phyloP scores from a whole-genome alignment of 37 sponge, comb jelly and placozoan genomes.

The Cliona cf. orientalis region DNA sequence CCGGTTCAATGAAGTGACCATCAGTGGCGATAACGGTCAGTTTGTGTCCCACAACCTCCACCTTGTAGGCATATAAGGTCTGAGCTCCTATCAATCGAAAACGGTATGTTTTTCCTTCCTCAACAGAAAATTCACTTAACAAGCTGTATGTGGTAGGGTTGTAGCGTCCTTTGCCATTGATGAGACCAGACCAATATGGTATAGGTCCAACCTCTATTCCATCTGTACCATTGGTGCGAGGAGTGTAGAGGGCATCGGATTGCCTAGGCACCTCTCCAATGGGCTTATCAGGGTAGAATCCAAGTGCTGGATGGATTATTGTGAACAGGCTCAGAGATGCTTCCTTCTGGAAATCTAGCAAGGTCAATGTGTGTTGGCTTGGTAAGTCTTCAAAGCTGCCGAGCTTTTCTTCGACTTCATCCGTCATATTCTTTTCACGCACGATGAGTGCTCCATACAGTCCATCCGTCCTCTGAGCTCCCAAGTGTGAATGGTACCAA shows the following conservation, averaged over 20 bases:
- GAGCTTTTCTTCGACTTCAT: too few species aligned
- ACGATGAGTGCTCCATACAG: conserved; percentile 80
- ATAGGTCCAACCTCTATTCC: conserved; percentile 63
- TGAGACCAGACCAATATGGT: conserved; percentile 78
- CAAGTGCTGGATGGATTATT: conserved; percentile 33
- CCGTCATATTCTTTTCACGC: conserved; percentile 50
- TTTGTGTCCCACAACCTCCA: conserved; percentile 71
- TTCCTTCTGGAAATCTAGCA: conserved; percentile 78
- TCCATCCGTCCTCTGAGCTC: conserved; percentile 80
- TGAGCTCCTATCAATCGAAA: conserved; percentile 89
- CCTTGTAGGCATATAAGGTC: conserved; percentile 64
- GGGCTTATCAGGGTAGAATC: conserved; percentile 16
- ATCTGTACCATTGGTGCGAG: conserved; percentile 46
- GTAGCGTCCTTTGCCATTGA: conserved; percentile 80
- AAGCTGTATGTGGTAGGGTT: background rate
- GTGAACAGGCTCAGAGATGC: conserved; percentile 46
- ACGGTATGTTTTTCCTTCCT: conserved; percentile 41
- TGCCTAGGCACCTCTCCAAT: conserved; percentile 25
- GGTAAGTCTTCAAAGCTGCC: conserved; percentile 21
- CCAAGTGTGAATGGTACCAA: conserved; percentile 90
- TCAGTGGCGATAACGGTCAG: conserved; percentile 75
- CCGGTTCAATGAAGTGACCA: conserved; percentile 53
- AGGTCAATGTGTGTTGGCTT: conserved; percentile 66
- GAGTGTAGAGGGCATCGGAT: background rate
- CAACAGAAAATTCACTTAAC: conserved; percentile 29